Evolutionary conservation across 2,888 invertebrate species (phyloP).

Genomic region (Drosophila aldrichi): DNA sequence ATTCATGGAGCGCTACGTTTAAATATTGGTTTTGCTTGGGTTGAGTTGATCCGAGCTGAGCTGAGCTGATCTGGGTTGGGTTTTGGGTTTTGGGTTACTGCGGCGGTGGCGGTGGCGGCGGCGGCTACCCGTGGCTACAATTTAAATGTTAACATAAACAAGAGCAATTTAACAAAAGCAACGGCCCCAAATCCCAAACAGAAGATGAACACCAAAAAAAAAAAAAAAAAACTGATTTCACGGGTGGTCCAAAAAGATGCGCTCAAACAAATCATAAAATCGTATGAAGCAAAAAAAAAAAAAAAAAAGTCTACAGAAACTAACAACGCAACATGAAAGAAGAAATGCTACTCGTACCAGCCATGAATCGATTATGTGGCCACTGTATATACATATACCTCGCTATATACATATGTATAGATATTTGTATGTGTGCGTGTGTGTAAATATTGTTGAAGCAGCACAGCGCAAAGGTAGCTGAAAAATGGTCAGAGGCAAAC

Average conservation of each 20-base stretch:
- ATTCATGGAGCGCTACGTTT: conserved; percentile 77
- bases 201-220: conserved; percentile 29
- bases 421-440: too few relatives aligned
- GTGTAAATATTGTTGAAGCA: conserved; percentile 46
- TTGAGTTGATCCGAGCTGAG: conserved; percentile 21
- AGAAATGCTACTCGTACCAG: conserved; percentile 75
- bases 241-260: conserved; percentile 78
- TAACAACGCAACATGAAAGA: conserved; percentile 78
- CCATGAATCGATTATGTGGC: conserved; percentile 82
- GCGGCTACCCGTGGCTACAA: conserved; percentile 79
- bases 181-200: conserved; percentile 42
- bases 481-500: conserved; percentile 75
- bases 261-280: conserved; percentile 83
- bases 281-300: conserved; percentile 56
- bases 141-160: conserved; percentile 84
- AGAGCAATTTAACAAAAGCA: conserved; percentile 81
- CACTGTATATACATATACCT: conserved; percentile 53
- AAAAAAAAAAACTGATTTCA: conserved; percentile 79
- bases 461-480: conserved; percentile 44
- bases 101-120: too few relatives aligned
- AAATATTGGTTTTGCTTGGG: conserved; percentile 78
- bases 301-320: conserved; percentile 48
- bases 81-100: conserved; percentile 11
- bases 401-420: too few relatives aligned
- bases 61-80: conserved; percentile 6